Percentiles rank a stretch among this genome's conserved stretches.
Conservation (phyloP, 1,140 invertebrate genomes). For the Micrasema minimum region DNA sequence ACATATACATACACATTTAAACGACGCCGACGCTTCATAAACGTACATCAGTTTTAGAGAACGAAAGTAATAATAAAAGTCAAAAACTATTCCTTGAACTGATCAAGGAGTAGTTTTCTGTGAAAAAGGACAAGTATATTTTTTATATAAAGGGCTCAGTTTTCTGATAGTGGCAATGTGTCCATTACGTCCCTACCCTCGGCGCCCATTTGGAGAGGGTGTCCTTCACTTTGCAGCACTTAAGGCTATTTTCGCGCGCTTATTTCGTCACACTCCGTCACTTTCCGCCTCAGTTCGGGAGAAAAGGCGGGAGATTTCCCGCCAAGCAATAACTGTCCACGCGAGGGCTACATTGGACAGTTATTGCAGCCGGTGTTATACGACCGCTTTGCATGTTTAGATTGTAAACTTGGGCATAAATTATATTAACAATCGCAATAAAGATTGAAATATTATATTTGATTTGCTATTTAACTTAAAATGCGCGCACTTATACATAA, state of each 20-base stretch:
- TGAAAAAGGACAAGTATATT: too few relatives aligned
- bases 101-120: too few relatives aligned
- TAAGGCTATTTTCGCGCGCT: constrained; percentile 27
- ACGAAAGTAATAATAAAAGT: too few relatives aligned
- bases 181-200: constrained; percentile 8
- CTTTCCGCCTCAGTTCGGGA: constrained; percentile 7
- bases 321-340: constrained; percentile 16
- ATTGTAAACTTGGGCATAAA: constrained; percentile 11
- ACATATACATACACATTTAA: too few relatives aligned
- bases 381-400: constrained; percentile 10
- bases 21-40: too few relatives aligned
- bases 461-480: constrained; percentile 1
- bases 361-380: constrained; percentile 8
- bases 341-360: not conserved
- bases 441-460: constrained; percentile 12
- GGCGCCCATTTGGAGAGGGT: constrained; percentile 18
- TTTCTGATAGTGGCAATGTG: constrained; percentile 1
- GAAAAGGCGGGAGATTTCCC: constrained; percentile 1
- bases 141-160: too few relatives aligned
- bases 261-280: constrained; percentile 37
- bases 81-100: too few relatives aligned
- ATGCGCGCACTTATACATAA: too few relatives aligned
- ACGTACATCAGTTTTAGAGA: too few relatives aligned
- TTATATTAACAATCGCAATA: constrained; percentile 12
- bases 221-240: constrained; percentile 48